Evolutionary conservation across 2,888 invertebrate genomes (phyloP), one percentile per base, ranked within the genome.

Genomic region (Sisyra terminalis): DNA sequence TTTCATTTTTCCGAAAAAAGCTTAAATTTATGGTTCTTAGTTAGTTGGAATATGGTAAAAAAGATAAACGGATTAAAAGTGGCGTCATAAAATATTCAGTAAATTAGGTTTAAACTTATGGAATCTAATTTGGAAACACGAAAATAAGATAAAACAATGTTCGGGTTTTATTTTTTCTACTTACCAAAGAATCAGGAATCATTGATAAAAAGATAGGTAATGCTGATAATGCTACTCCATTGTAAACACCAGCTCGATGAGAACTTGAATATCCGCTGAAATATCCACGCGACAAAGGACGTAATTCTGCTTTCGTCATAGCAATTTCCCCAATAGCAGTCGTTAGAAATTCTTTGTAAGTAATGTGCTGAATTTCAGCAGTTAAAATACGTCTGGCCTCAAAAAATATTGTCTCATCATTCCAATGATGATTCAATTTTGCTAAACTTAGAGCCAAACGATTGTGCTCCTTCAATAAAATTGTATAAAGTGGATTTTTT

Each of bases 321-420:
- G 76, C 67, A 51, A 74, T 69, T 78, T 81, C 71, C 45, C 84
- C 85, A 37, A 88, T 59, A 9, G 87, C 67, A 42, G 79, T 76
- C 0, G 86, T 85, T 44, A 87, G 62, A 60, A 82, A 88, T 57
- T 88, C 88, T 52, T 80, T 83, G 57, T 77, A 78, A 0, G 88
- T 87, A 44, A 88, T 78, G 52, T 87, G 87, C 49, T 88, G 88
- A 32, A 88, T 75, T 57, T 84, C 71, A 0, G 86, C 84, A 0
- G 79, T 75, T 9, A 87, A 69, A 9, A 82, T 76, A 38, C 84
- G 67, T 40, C 81, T 70, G 3, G 83, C 70, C 57, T 88, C 87
- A 49, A 80, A 63, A 57, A 83, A 88, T 11, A 87, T 56, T 1
- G 71, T 74, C 31, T 81, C 74, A 54, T 86, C 86, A 46, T 77